Conservation (phyloP, 2,888 invertebrate genomes). For the Drosophila buzzatii region DNA sequence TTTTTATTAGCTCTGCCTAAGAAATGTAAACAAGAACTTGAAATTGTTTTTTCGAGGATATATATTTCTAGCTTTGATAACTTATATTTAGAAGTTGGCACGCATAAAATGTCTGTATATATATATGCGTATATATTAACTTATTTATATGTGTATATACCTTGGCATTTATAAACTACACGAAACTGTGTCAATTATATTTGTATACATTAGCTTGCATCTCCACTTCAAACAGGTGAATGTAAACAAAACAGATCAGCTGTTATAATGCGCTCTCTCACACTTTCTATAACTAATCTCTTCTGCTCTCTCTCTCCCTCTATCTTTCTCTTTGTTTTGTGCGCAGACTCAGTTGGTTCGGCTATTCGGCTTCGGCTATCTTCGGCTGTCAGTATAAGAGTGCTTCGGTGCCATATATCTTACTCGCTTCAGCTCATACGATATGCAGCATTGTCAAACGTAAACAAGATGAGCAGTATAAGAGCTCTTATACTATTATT, state of each 20-base stretch:
- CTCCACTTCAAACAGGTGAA: slow-evolving; percentile 41
- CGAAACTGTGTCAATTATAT: slow-evolving; percentile 51
- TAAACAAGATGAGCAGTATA: slow-evolving; percentile 56
- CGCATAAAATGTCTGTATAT: slow-evolving; percentile 28
- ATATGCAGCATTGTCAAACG: slow-evolving; percentile 26
- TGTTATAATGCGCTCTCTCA: slow-evolving; percentile 23
- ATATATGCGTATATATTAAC: slow-evolving; percentile 18
- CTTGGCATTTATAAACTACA: background rate
- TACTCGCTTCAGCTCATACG: slow-evolving; percentile 26
- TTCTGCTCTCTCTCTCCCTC: slow-evolving; percentile 13
- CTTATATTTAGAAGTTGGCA: slow-evolving; percentile 62
- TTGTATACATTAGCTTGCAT: slow-evolving; percentile 28
- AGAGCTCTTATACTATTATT: slow-evolving; percentile 54
- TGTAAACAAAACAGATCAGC: slow-evolving; percentile 54
- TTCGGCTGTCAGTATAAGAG: slow-evolving; percentile 64
- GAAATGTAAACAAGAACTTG: slow-evolving; percentile 29
- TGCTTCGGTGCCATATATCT: background rate
- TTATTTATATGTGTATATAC: slow-evolving; percentile 31
- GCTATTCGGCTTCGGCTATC: slow-evolving; percentile 20
- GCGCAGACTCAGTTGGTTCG: slow-evolving; percentile 51
- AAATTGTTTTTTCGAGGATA: slow-evolving; percentile 18
- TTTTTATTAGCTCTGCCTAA: background rate
- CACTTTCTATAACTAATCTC: background rate
- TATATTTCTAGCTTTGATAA: slow-evolving; percentile 23
- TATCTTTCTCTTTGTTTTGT: slow-evolving; percentile 11